These are phyloP conservation scores for Rotaria magnacalcarata DNA, from an alignment of 2,888 invertebrate genomes.

Conservation along the genomic window DNA sequence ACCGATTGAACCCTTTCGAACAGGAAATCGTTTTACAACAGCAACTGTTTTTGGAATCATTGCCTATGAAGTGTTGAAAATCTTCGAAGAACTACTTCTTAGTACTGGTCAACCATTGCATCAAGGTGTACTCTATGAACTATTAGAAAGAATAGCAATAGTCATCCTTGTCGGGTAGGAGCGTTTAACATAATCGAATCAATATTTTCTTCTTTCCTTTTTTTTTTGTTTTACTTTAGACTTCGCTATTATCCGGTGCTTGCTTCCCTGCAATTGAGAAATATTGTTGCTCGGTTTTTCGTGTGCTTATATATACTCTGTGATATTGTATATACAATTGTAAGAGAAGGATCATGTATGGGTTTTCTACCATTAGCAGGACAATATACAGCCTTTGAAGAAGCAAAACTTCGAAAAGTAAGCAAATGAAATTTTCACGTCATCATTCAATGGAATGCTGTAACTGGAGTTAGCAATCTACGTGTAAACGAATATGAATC, in stretches of 20 bases:
- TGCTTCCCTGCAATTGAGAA: slow-evolving; percentile 28
- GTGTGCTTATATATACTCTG: background rate
- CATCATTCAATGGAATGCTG: too few species aligned
- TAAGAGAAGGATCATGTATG: slow-evolving; percentile 34
- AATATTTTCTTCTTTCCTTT: too few species aligned
- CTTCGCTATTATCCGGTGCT: slow-evolving; percentile 33
- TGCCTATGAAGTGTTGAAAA: slow-evolving; percentile 35
- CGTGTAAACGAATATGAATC: too few species aligned
- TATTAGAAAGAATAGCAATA: background rate
- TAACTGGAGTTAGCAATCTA: too few species aligned
- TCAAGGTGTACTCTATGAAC: background rate
- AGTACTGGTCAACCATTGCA: background rate
- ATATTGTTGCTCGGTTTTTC: background rate
- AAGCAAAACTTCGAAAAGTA: background rate
- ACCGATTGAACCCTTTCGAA: slow-evolving; percentile 32
- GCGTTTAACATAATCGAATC: too few species aligned
- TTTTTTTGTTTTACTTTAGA: too few species aligned
- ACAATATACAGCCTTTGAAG: background rate
- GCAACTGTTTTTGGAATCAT: slow-evolving; percentile 34
- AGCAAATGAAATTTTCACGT: background rate
- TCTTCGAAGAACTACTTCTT: slow-evolving; percentile 24
- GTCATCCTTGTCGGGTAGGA: background rate
- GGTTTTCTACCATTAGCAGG: slow-evolving; percentile 23
- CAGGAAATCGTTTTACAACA: background rate
- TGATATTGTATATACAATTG: slow-evolving; percentile 10